These are phyloP conservation scores for Diaperis boleti DNA, from an alignment of 2,888 invertebrate genomes.

Conservation along the genomic window DNA sequence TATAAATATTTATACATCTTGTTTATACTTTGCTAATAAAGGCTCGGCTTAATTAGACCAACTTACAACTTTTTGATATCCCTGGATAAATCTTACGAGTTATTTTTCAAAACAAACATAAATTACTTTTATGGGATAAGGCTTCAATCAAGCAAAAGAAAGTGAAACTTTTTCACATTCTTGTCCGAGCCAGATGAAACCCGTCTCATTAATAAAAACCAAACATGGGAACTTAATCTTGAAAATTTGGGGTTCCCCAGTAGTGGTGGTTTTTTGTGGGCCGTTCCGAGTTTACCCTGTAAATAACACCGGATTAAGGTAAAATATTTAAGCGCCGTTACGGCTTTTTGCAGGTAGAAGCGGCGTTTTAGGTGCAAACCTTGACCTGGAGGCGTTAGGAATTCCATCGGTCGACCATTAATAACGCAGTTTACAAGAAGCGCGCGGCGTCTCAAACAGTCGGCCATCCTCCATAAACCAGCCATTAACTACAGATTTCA, in stretches of 20 bases:
- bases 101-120: too few relatives aligned
- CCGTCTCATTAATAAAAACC: neutral
- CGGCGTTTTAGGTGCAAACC: conserved; percentile 38
- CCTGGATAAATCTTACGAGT: too few relatives aligned
- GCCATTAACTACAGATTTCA: conserved; percentile 35
- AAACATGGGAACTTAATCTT: neutral
- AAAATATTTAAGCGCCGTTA: conserved; percentile 40
- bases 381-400: conserved; percentile 45
- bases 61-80: too few relatives aligned
- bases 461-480: conserved; percentile 37
- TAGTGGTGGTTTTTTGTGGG: conserved; percentile 1
- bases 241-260: neutral
- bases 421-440: conserved; percentile 39
- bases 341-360: conserved; percentile 33
- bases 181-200: neutral
- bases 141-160: neutral
- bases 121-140: too few relatives aligned
- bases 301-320: conserved; percentile 23
- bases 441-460: conserved; percentile 33
- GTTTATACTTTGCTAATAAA: too few relatives aligned
- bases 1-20: too few relatives aligned
- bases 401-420: conserved; percentile 41
- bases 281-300: conserved; percentile 6
- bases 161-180: conserved; percentile 1
- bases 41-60: too few relatives aligned